phyloP scores from a whole-genome alignment of 35 echinoderm and acorn worm genomes.

The Chiridota heheva region DNA sequence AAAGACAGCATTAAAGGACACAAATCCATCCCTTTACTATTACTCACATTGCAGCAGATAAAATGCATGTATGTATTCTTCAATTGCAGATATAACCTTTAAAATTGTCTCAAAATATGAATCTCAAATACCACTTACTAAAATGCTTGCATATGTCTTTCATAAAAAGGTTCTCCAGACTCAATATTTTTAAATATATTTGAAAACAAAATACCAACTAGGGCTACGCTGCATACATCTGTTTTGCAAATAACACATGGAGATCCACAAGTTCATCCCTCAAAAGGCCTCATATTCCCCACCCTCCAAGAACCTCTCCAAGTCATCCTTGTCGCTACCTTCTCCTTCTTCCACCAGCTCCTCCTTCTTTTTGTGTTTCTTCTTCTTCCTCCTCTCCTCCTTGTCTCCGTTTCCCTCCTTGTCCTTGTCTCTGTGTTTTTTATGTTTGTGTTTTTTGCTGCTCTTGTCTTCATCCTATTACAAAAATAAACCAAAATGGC shows the following conservation, averaged over 20 bases:
- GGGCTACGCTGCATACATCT: neutral
- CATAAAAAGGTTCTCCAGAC: neutral
- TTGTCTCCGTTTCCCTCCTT: constrained; percentile 25
- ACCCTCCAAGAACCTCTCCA: constrained; percentile 74
- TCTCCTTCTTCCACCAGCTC: constrained; percentile 4
- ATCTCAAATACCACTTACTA: neutral
- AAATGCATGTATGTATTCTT: too few species aligned
- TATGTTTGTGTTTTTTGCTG: constrained; percentile 79
- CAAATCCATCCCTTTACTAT: too few species aligned
- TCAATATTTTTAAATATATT: neutral
- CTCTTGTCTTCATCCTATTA: constrained; percentile 68
- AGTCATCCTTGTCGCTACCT: constrained; percentile 44
- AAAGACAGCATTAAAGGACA: too few species aligned
- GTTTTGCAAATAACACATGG: neutral
- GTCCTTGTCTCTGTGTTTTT: constrained; percentile 65
- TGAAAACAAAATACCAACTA: neutral
- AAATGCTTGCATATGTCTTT: neutral
- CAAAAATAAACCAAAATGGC: neutral
- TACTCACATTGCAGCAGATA: too few species aligned
- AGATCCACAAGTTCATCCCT: neutral
- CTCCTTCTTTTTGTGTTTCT: constrained; percentile 28
- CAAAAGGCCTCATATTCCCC: constrained; percentile 67
- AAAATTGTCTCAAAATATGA: neutral
- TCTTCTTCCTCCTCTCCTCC: neutral
- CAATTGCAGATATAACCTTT: too few species aligned